phyloP scores from a whole-genome alignment of 2,797 vertebrate species.

The Loriculus beryllinus region DNA sequence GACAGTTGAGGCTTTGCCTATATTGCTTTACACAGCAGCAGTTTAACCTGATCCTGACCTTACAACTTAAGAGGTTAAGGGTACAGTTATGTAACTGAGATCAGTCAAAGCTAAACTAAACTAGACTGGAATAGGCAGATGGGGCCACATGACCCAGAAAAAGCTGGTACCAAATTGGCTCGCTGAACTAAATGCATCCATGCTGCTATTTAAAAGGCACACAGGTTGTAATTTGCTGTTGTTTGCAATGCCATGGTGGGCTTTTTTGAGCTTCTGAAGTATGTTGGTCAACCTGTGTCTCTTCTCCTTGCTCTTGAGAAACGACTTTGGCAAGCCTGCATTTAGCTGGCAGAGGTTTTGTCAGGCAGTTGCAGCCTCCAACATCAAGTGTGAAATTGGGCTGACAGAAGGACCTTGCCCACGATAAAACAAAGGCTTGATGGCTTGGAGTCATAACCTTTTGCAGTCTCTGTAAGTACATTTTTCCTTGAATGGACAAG shows the following conservation, averaged over 20 bases:
- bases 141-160: neutral
- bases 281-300: neutral
- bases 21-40: neutral
- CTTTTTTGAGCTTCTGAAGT: neutral
- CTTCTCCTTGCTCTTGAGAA: neutral
- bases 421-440: neutral
- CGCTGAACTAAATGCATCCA: slow-evolving; percentile 9
- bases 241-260: neutral
- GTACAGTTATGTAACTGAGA: slow-evolving; percentile 35
- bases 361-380: neutral
- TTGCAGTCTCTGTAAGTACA: neutral
- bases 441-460: neutral
- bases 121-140: slow-evolving; percentile 36
- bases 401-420: neutral
- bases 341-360: neutral
- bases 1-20: neutral
- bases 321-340: neutral
- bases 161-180: slow-evolving; percentile 37
- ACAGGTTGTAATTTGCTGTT: neutral
- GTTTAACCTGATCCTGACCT: slow-evolving; percentile 37
- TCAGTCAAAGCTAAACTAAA: slow-evolving; percentile 53
- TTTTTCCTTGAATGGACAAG: neutral
- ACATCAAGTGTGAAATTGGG: neutral
- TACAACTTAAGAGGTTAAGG: slow-evolving; percentile 21
- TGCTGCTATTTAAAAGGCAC: neutral